Evolutionary conservation across 2,797 vertebrate species (phyloP), one percentile per base, ranked within the genome.

Genomic region (Hyperoplus lanceolatus): DNA sequence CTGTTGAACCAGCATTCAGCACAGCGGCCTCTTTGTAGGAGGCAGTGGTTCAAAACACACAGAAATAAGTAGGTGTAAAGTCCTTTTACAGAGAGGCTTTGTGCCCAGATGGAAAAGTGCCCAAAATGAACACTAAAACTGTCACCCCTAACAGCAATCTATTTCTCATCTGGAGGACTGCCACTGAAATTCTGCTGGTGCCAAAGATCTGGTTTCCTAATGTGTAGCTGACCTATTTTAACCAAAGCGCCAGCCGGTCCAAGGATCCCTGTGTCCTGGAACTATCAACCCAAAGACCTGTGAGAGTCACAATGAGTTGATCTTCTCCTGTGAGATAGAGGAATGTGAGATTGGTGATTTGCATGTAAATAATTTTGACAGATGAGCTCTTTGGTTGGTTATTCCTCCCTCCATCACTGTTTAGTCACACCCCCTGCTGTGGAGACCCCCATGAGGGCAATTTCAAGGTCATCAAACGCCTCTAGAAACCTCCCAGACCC

Each of bases 391-490:
- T 72, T 61, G 65, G 57, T 59, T 21, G 21, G 53, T 75, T 18
- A 56, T 55, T 14, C 10, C 45, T 5, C 36, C 51, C 61, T 64
- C 46, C 57, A 39, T 80, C 21, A 55, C 41, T 77, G 15, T 74
- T 57, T 57, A 76, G 64, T 73, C 63, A 63, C 64, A 56, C 57
- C 69, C 15, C 49, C 65, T 74, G 77, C 61, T 70, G 70, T 78
- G 49, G 68, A 84, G 38, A 82, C 75, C 76, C 67, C 43, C 18
- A 67, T 57, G 82, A 90, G 72, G 58, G 46, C 63, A 73, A 84
- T 85, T 87, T 91, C 90, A 94, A 91, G 88, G 92, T 93, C 86
- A 85, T 77, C 62, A 77, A 73, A 82, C 70, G 61, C 79, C 54
- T 70, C 14, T 63, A 61, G 57, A 54, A 79, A 55, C 54, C 79